These are phyloP conservation scores for Garrulus glandarius DNA, from an alignment of 2,797 vertebrate species.

Conservation along the genomic window DNA sequence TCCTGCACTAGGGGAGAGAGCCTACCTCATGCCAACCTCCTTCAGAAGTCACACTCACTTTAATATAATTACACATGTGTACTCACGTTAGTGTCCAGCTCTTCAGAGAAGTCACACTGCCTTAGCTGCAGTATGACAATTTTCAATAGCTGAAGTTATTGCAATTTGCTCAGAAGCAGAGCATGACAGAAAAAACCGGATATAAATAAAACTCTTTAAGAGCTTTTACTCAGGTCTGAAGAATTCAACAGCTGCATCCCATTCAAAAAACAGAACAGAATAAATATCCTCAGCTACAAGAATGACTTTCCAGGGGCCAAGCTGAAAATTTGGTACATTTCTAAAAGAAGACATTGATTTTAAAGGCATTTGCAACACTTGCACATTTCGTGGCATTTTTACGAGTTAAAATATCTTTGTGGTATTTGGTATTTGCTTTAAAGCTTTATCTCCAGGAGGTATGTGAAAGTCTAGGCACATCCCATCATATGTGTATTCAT, in stretches of 20 bases:
- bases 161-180: neutral
- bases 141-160: neutral
- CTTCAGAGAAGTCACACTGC: neutral
- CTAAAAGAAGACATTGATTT: neutral
- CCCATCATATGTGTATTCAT: neutral
- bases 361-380: neutral
- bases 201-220: conserved; percentile 36
- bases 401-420: neutral
- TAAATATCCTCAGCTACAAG: conserved; percentile 30
- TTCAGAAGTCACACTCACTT: neutral
- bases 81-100: neutral
- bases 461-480: neutral
- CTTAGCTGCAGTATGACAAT: neutral
- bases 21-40: neutral
- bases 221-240: conserved; percentile 44
- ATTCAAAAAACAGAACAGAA: conserved; percentile 32
- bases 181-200: neutral
- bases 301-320: neutral
- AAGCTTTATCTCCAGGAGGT: neutral
- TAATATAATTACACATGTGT: neutral
- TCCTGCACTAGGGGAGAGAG: neutral
- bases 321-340: neutral
- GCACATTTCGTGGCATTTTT: neutral
- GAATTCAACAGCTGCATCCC: conserved; percentile 60
- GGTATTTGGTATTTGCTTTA: neutral